A percentile compares a stretch with the other conserved stretches of the same genome.
These are phyloP conservation scores for Garrulus glandarius DNA, from an alignment of 2,797 vertebrate species.

Conservation along the genomic window DNA sequence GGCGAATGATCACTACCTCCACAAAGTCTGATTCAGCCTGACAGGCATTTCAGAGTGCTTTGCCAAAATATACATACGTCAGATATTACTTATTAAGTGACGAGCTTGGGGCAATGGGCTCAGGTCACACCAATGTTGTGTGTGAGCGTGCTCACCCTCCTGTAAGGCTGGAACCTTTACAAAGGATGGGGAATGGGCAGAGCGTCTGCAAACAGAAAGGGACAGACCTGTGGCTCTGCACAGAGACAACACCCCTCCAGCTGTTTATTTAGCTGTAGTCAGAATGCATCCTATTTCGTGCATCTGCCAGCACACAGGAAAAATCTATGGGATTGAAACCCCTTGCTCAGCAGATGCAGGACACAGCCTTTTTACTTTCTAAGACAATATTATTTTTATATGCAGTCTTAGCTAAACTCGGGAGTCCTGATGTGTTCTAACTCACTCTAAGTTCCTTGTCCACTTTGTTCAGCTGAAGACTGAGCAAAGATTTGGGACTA, in stretches of 20 bases:
- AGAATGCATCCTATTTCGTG: neutral
- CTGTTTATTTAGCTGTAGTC: neutral
- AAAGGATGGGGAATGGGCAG: neutral
- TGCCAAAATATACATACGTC: neutral
- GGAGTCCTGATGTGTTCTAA: neutral
- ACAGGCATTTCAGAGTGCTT: neutral
- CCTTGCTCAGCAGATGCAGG: constrained; percentile 32
- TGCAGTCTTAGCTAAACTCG: neutral
- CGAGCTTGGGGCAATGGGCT: neutral
- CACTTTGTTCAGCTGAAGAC: neutral
- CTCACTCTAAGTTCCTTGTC: neutral
- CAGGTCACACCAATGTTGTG: neutral
- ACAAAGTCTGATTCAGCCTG: neutral
- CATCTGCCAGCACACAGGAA: neutral
- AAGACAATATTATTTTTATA: constrained; percentile 31
- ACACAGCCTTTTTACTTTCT: neutral
- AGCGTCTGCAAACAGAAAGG: neutral
- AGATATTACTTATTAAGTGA: neutral
- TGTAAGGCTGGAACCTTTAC: neutral
- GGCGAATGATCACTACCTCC: neutral
- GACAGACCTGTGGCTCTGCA: neutral
- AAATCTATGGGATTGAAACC: neutral
- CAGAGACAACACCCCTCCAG: constrained; percentile 15
- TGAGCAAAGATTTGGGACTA: neutral
- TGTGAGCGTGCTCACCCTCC: neutral